Base-by-base conservation (phyloP, 2,888 invertebrate genomes). In the Thyatira batis region DNA sequence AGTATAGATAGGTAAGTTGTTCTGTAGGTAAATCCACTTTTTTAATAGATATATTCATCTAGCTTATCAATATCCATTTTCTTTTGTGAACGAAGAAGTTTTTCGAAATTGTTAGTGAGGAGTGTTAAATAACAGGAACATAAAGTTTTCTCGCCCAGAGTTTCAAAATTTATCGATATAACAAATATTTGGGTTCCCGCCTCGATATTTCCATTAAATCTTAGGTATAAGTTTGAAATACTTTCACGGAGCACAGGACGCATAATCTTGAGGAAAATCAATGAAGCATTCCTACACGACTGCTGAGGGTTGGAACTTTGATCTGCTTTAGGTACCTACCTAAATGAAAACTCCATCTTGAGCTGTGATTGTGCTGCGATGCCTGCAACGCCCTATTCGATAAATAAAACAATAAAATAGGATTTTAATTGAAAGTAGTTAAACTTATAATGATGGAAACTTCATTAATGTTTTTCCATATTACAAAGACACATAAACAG, bases 201-300 rank as follows among this genome's bases (percentile, higher is more conserved):
- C 83, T 86, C 82, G 84, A 83, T 86, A 87, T 86, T 85, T 78
- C 75, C 65, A 70, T 71, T 65, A 71, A 77, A 76, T 83, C 78
- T 74, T 84, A 84, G 78, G 70, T 75, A 71, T 61, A 72, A 85
- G 76, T 85, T 82, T 71, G 67, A 69, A 84, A 90, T 89, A 87
- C 84, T 89, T 90, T 73, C 88, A 87, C 87, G 87, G 65, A 63
- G 59, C 68, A 62, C 62, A 68, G 63, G 69, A 69, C 76, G 78
- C 74, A 82, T 82, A 84, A 84, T 80, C 78, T 74, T 67, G 69
- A 67, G 66, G 76, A 71, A 79, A 85, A 87, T 84, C 85, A 84
- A 85, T 84, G 80, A 74, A 73, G 71, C 76, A 85, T 87, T 85
- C 85, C 81, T 73, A 75, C 86, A 85, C 84, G 85, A 61, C 73